A percentile compares a stretch with the other conserved stretches of the same genome.
These are phyloP conservation scores for Sphenopsis melanotis DNA, from an alignment of 2,797 vertebrate genomes.

Conservation along the genomic window DNA sequence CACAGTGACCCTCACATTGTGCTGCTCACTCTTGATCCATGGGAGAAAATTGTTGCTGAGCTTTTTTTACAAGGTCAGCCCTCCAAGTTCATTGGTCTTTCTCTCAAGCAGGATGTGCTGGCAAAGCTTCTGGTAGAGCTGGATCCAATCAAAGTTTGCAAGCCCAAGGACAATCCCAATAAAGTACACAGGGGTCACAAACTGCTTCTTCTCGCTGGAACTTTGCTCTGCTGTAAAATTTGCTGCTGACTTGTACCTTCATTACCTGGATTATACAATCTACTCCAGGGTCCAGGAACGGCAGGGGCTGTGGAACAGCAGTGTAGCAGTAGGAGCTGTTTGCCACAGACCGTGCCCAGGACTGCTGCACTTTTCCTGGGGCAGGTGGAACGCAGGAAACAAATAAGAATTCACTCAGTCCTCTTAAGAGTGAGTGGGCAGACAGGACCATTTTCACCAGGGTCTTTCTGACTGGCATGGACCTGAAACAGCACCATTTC, in stretches of 20 bases:
- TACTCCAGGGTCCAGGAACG: not conserved
- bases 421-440: not conserved
- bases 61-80: not conserved
- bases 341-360: not conserved
- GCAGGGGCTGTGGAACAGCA: not conserved
- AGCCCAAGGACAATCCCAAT: not conserved
- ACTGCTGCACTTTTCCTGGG: not conserved
- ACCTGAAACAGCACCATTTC: constrained; percentile 32
- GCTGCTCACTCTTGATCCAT: not conserved
- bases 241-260: not conserved
- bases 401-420: not conserved
- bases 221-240: not conserved
- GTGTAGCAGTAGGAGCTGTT: not conserved
- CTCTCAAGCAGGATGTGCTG: not conserved
- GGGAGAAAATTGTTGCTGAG: not conserved
- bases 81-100: not conserved
- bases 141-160: not conserved
- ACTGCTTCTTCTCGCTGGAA: not conserved
- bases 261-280: not conserved
- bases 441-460: constrained; percentile 5
- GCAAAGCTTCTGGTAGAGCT: not conserved
- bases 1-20: not conserved
- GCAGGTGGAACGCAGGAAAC: not conserved
- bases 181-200: not conserved
- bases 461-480: not conserved